Conservation (phyloP, 2,888 invertebrate species). For the Malthinus flaveolus region DNA sequence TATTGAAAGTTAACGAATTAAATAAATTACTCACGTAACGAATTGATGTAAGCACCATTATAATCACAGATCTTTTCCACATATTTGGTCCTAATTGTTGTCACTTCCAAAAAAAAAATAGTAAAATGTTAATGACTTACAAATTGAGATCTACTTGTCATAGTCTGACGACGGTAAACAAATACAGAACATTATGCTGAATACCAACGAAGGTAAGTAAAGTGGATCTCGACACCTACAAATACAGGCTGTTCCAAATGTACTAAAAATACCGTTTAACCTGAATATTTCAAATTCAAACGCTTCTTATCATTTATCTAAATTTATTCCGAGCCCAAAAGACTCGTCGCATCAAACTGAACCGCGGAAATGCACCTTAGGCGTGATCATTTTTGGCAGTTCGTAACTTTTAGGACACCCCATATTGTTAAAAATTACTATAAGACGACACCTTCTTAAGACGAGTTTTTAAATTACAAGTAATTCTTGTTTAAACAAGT, state of each 20-base stretch:
- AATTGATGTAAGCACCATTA: not conserved
- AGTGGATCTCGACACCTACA: conserved; percentile 21
- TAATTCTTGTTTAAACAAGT: conserved; percentile 19
- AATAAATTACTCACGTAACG: not conserved
- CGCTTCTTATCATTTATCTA: not conserved
- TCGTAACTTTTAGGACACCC: not conserved
- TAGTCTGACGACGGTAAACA: conserved; percentile 14
- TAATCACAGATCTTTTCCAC: not conserved
- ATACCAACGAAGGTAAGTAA: conserved; percentile 15
- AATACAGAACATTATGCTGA: conserved; percentile 11
- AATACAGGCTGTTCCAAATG: conserved; percentile 11
- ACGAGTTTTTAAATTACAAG: conserved; percentile 18
- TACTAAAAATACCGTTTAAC: not conserved
- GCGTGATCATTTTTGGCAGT: not conserved
- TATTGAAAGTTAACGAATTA: not conserved
- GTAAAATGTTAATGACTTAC: not conserved
- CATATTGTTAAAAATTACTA: conserved; percentile 1
- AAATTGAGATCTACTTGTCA: conserved; percentile 1
- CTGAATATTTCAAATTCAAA: not conserved
- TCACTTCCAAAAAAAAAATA: not conserved
- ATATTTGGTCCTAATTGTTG: not conserved
- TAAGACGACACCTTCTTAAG: conserved; percentile 13
- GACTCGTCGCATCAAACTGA: not conserved
- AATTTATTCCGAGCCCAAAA: not conserved
- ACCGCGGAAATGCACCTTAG: no score